phyloP scores from a whole-genome alignment of 2,888 invertebrate genomes.

The Dinocampus coccinellae region DNA sequence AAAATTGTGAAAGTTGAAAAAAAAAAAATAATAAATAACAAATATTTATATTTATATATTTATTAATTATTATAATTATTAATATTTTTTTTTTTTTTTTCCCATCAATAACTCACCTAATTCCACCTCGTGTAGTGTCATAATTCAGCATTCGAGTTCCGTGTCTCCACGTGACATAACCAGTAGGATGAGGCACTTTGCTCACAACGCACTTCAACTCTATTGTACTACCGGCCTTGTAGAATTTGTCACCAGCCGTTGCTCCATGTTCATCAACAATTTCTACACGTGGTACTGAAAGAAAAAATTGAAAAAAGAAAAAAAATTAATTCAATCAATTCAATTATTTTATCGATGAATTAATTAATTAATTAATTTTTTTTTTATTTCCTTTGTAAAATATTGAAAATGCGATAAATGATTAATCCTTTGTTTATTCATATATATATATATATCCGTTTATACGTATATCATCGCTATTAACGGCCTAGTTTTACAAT shows the following conservation, averaged over 20 bases:
- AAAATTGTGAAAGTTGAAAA: no score
- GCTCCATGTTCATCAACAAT: slow-evolving; percentile 85
- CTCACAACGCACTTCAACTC: slow-evolving; percentile 86
- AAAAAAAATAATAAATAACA: no score
- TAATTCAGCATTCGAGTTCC: slow-evolving; percentile 82
- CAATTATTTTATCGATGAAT: not conserved
- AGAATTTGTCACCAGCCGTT: slow-evolving; percentile 83
- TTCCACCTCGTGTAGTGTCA: slow-evolving; percentile 84
- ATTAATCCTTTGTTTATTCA: no score
- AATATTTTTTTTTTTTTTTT: no score
- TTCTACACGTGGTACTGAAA: slow-evolving; percentile 83
- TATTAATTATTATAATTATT: no score
- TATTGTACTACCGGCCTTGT: slow-evolving; percentile 86
- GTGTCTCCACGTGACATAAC: slow-evolving; percentile 85
- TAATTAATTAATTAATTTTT: no score
- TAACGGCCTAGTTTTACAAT: slow-evolving; percentile 22
- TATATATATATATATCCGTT: no score
- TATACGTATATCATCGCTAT: slow-evolving; percentile 20
- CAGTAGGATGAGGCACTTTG: slow-evolving; percentile 82
- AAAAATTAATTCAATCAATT: not conserved
- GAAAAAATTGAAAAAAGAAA: slow-evolving; percentile 37
- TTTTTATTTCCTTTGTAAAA: no score
- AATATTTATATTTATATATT: no score
- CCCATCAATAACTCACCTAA: slow-evolving; percentile 74
- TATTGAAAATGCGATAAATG: no score